Evolutionary conservation across 2,888 invertebrate genomes (phyloP).

Genomic region (Drepanosiphum platanoidis): DNA sequence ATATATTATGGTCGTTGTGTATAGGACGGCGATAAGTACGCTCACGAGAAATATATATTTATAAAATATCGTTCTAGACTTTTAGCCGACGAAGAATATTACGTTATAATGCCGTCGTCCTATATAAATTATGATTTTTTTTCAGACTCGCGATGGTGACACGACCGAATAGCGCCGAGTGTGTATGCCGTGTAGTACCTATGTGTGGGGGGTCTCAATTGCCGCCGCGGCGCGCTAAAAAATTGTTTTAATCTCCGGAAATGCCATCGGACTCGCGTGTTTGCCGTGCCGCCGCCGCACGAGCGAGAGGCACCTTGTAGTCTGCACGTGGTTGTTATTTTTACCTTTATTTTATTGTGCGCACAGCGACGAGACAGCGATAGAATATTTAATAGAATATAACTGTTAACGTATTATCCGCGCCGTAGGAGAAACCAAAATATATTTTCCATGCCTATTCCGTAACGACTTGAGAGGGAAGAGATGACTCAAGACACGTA

Average conservation of each 20-base stretch:
- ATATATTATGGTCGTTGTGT: neutral
- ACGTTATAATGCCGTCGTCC: neutral
- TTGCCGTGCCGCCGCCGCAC: neutral
- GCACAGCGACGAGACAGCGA: neutral
- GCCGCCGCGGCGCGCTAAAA: neutral
- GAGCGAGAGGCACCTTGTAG: neutral
- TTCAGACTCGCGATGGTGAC: neutral
- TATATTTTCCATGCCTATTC: neutral
- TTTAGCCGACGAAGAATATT: neutral
- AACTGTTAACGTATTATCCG: neutral
- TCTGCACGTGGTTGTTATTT: neutral
- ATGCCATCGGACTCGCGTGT: conserved; percentile 50
- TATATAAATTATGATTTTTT: neutral
- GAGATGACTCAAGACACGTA: too few relatives aligned
- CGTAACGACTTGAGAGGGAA: too few relatives aligned
- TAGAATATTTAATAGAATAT: neutral
- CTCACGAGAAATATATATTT: neutral
- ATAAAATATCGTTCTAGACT: neutral
- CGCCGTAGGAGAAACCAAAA: neutral
- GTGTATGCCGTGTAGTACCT: neutral
- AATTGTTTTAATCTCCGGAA: conserved; percentile 51
- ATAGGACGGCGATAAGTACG: neutral
- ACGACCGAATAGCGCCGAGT: neutral
- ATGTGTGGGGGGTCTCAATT: neutral
- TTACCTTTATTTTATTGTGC: conserved; percentile 29